phyloP scores from a whole-genome alignment of 2,113 vertebrate genomes.

The Lichenostomus cassidix region DNA sequence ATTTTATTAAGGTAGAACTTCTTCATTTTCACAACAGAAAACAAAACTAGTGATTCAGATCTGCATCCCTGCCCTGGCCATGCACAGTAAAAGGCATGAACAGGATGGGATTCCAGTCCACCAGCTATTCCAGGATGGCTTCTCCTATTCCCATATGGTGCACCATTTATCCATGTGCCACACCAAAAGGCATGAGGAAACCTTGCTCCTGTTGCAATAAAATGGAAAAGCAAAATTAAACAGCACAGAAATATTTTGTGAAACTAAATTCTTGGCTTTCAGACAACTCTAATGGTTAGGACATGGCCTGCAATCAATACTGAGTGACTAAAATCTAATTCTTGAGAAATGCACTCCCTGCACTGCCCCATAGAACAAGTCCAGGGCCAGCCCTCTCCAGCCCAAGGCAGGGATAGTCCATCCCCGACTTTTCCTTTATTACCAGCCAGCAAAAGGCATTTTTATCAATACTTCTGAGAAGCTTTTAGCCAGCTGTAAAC shows the following conservation, averaged over 20 bases:
- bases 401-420: not conserved
- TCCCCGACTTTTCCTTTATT: not conserved
- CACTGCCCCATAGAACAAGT: not conserved
- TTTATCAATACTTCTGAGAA: not conserved
- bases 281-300: not conserved
- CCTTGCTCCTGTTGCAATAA: not conserved
- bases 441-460: not conserved
- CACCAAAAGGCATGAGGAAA: not conserved
- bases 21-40: not conserved
- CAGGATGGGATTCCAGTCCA: not conserved
- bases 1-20: not conserved
- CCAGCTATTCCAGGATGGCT: not conserved
- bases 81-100: not conserved
- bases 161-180: not conserved
- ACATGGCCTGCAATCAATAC: not conserved
- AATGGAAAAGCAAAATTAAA: not conserved
- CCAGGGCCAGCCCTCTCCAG: not conserved
- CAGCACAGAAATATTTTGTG: not conserved
- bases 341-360: not conserved
- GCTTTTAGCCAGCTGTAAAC: not conserved
- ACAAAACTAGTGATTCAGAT: not conserved
- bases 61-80: not conserved
- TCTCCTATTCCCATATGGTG: not conserved
- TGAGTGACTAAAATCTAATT: not conserved
- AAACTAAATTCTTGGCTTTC: not conserved